These are phyloP conservation scores for Nomada fucata DNA, from an alignment of 2,888 invertebrate genomes.

Conservation along the genomic window DNA sequence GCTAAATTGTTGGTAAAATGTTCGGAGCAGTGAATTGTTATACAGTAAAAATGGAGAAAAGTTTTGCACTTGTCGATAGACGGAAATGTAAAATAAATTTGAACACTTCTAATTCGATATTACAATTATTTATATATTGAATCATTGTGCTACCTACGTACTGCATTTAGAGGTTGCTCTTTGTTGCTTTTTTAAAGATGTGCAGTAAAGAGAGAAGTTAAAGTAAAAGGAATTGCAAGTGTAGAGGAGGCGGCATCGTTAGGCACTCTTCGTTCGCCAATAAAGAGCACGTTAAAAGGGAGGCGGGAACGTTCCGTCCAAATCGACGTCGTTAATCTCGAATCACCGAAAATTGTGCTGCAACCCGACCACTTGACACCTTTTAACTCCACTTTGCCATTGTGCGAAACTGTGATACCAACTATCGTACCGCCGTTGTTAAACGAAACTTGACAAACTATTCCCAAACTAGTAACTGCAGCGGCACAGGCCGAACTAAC, in stretches of 20 bases:
- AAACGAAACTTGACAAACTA: neutral
- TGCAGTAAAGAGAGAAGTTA: too few species aligned
- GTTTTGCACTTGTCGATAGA: too few species aligned
- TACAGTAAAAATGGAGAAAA: too few species aligned
- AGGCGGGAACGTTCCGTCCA: slow-evolving; percentile 1
- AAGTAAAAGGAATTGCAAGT: neutral
- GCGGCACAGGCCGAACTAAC: neutral
- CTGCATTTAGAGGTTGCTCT: too few species aligned
- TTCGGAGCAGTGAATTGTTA: too few species aligned
- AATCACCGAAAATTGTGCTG: neutral
- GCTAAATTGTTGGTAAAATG: too few species aligned
- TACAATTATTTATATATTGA: too few species aligned
- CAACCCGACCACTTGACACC: slow-evolving; percentile 2
- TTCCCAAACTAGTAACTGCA: neutral
- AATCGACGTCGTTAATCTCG: slow-evolving; percentile 7
- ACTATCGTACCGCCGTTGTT: neutral
- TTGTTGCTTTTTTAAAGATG: too few species aligned
- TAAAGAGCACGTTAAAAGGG: neutral
- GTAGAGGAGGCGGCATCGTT: neutral
- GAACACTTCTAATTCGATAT: too few species aligned
- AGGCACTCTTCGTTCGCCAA: neutral
- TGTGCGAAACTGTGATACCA: neutral
- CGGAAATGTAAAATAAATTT: too few species aligned
- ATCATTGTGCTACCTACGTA: too few species aligned
- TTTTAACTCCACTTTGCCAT: neutral